Evolutionary conservation across 2,888 invertebrate species (phyloP), one percentile per base, ranked within the genome.

Genomic region (Alentia gelatinosa): DNA sequence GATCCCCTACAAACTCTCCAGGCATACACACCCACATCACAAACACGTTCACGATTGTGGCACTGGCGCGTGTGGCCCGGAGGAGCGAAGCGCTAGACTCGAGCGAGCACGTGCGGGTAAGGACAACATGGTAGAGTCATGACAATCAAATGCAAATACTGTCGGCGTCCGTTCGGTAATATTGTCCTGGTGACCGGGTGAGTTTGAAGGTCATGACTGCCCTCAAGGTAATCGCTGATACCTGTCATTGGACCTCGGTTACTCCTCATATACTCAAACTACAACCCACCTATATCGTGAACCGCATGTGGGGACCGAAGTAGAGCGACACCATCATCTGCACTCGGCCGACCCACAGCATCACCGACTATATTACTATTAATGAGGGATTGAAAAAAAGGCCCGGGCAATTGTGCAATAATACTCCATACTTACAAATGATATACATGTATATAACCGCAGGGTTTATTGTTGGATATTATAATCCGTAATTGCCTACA

Each of bases 91-190:
- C 23, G 68, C 30, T 30, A 1, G 1, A 26, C 30, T 30, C 37
- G 37, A 79, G 79, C 79, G 26, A 26, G 39, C 79, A 79, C 79
- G 79, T 79, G 79, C 37, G 79, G 0, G 26, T 26, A 33, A 39
- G 37, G 39, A 35, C 39, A 35, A 79, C 79, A 37, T 19, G 26
- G 39, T 79, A 79, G 79, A 35, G 1, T 79, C 79, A 79, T 79
- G 79, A 79, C 79, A 79, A 79, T 79, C 79, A 35, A 9, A 79
- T 37, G 37, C 15, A 79, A 79, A 79, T 35, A 35, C 12, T 79
- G 79, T 79, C 79, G 39, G 35, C 79, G 37, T 79, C 37, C n/a
- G 79, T 39, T 39, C 39, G 37, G 33, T 79, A 33, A 37, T 9
- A 79, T 79, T 79, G 79, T 79, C 35, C 35, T 23, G 19, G 37